Percentiles rank a stretch among this genome's conserved stretches.
These are phyloP conservation scores for Phyto melanocephala DNA, from an alignment of 2,888 invertebrate species.

Conservation along the genomic window DNA sequence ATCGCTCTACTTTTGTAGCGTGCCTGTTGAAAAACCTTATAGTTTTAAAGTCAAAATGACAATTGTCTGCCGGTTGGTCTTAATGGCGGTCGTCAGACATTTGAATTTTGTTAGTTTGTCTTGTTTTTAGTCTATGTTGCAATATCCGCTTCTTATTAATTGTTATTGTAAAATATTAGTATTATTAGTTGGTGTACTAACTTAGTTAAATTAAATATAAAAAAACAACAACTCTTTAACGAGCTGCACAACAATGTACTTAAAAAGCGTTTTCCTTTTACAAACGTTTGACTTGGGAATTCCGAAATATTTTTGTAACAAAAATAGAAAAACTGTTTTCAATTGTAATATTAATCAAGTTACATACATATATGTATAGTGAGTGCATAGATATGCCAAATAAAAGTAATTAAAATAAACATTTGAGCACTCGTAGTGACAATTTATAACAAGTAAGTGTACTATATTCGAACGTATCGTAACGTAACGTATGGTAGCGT, in stretches of 20 bases:
- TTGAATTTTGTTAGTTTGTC: background rate
- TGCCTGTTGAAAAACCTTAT: too few relatives aligned
- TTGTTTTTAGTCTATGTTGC: constrained; percentile 12
- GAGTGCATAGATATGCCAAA: too few relatives aligned
- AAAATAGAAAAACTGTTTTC: too few relatives aligned
- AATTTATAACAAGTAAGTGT: too few relatives aligned
- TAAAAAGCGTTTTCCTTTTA: constrained; percentile 34
- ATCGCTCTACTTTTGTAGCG: too few relatives aligned
- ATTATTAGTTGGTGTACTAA: background rate
- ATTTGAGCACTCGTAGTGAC: too few relatives aligned
- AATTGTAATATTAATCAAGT: too few relatives aligned
- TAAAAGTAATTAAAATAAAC: too few relatives aligned
- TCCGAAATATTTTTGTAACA: constrained; percentile 19
- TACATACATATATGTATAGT: too few relatives aligned
- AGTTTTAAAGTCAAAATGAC: background rate
- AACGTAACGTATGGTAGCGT: too few relatives aligned
- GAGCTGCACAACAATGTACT: constrained; percentile 1
- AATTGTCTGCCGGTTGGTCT: background rate
- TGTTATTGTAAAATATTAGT: constrained; percentile 27
- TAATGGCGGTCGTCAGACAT: constrained; percentile 21
- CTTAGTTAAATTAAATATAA: background rate
- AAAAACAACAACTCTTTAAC: background rate
- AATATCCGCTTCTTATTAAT: constrained; percentile 54
- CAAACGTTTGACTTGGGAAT: constrained; percentile 23
- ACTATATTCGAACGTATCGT: too few relatives aligned